Conservation (phyloP, 2,888 invertebrate species). For the Microctonus brassicae region DNA sequence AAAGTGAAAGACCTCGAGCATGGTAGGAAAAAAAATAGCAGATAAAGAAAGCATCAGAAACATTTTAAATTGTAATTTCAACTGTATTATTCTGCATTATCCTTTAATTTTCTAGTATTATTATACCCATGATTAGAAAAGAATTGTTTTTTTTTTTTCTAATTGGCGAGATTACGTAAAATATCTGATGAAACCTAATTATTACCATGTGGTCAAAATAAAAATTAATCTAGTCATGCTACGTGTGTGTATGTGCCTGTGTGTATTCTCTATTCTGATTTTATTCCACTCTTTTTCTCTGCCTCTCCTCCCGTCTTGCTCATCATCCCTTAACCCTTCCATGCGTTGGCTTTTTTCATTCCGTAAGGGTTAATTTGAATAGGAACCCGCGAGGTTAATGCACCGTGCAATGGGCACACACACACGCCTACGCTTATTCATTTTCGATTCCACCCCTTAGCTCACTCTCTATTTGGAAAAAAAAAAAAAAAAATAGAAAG, state of each 20-base stretch:
- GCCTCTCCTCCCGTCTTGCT: constrained; percentile 21
- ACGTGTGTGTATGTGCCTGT: constrained; percentile 16
- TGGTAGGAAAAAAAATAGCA: constrained; percentile 21
- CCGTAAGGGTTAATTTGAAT: constrained; percentile 68
- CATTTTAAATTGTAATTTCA: no score
- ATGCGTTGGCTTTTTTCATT: constrained; percentile 45
- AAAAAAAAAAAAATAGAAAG: neutral
- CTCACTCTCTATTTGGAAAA: neutral
- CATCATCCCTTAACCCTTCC: constrained; percentile 30
- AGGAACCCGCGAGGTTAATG: constrained; percentile 46
- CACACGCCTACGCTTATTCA: constrained; percentile 56
- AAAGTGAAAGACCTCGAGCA: constrained; percentile 56
- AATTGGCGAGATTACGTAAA: neutral
- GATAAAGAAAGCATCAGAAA: constrained; percentile 34
- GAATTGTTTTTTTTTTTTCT: no score
- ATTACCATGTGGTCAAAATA: constrained; percentile 47
- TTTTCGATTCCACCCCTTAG: constrained; percentile 24
- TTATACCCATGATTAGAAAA: no score
- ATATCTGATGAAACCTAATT: constrained; percentile 31
- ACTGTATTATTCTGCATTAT: no score
- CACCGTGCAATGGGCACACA: constrained; percentile 14
- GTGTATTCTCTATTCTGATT: constrained; percentile 63
- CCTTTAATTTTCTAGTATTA: no score
- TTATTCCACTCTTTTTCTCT: constrained; percentile 57
- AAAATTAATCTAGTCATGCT: constrained; percentile 64